A percentile compares a stretch with the other conserved stretches of the same genome.
These are phyloP conservation scores for Manacus vitellinus DNA, from an alignment of 2,113 vertebrate species.

Conservation along the genomic window DNA sequence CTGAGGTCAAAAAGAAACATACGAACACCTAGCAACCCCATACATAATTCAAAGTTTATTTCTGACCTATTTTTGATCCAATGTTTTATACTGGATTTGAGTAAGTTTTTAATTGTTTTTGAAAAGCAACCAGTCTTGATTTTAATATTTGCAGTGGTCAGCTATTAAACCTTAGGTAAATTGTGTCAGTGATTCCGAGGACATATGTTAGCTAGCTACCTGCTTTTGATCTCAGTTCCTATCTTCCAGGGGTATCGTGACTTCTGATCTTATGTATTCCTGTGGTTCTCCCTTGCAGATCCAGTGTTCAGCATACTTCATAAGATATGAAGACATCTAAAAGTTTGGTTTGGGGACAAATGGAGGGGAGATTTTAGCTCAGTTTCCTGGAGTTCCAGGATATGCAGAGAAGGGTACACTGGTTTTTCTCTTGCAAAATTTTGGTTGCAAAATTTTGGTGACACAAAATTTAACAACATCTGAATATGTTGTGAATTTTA, in stretches of 20 bases:
- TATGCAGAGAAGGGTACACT: not conserved
- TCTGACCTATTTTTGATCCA: not conserved
- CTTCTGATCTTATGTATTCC: not conserved
- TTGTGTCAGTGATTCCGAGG: not conserved
- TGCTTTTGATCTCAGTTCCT: not conserved
- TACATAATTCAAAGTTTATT: not conserved
- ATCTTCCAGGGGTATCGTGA: not conserved
- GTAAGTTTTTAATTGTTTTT: not conserved
- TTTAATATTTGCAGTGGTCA: not conserved
- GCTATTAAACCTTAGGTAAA: not conserved
- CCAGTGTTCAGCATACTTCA: not conserved
- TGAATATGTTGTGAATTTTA: not conserved
- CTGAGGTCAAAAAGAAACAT: not conserved
- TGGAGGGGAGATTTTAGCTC: not conserved
- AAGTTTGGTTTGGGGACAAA: not conserved
- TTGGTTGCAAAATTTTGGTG: not conserved
- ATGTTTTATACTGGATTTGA: not conserved
- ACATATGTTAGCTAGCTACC: not conserved
- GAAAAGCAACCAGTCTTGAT: not conserved
- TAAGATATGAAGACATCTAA: not conserved
- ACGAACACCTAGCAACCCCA: not conserved
- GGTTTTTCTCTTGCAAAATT: not conserved
- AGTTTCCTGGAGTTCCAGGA: not conserved
- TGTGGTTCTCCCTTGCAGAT: not conserved
- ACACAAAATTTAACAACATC: not conserved